Conservation (phyloP, 1,140 invertebrate genomes). For the Cotesia vestalis region DNA sequence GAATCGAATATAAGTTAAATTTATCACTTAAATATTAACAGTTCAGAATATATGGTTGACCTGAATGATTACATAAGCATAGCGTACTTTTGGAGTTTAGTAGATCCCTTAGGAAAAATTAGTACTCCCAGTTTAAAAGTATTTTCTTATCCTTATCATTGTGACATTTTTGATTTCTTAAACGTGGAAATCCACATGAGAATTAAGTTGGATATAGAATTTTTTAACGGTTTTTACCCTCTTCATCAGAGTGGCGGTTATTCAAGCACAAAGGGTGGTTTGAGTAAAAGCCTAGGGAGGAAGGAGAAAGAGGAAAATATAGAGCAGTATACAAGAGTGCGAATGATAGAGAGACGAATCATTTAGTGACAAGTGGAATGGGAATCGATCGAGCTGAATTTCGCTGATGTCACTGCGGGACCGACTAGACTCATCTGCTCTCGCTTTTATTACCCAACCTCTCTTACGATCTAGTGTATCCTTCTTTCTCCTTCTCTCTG, state of each 20-base stretch:
- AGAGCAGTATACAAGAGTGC: conserved; percentile 11
- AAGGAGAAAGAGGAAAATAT: not conserved
- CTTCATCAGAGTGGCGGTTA: not conserved
- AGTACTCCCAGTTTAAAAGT: not conserved
- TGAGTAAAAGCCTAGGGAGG: not conserved
- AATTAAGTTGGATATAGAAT: not conserved
- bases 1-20: no score
- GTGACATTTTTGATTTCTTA: not conserved
- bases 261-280: not conserved
- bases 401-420: conserved; percentile 31
- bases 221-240: conserved; percentile 12
- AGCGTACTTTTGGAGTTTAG: no score
- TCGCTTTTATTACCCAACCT: conserved; percentile 14
- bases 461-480: not conserved
- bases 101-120: no score
- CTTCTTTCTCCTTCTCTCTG: not conserved
- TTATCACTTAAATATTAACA: no score
- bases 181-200: not conserved
- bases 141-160: not conserved
- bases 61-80: no score
- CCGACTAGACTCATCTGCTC: not conserved
- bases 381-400: conserved; percentile 29
- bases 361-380: conserved; percentile 20
- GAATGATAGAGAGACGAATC: conserved; percentile 27
- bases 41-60: no score